A percentile compares a stretch with the other conserved stretches of the same genome.
Evolutionary conservation across 2,113 vertebrate genomes (phyloP).

Genomic region (Mirza zaza): DNA sequence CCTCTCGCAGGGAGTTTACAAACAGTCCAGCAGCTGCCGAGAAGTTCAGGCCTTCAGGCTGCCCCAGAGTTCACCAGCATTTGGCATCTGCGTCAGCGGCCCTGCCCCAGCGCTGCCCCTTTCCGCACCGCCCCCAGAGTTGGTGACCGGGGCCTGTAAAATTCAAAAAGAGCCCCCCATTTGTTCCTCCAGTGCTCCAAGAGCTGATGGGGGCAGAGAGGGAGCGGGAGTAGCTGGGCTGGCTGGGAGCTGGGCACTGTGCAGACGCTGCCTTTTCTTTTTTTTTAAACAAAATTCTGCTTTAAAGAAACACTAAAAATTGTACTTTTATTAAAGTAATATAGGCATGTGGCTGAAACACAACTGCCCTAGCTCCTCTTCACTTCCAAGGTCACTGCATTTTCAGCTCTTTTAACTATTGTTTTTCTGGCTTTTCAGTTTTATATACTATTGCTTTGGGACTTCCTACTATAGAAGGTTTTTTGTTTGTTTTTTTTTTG

Average conservation of each 20-base stretch:
- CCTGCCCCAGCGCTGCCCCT: not conserved
- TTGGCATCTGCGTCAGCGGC: not conserved
- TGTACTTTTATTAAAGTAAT: not conserved
- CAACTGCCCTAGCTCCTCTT: not conserved
- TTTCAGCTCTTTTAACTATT: not conserved
- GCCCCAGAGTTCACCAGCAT: not conserved
- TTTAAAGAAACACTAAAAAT: not conserved
- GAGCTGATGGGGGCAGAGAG: rapidly evolving
- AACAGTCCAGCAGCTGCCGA: constrained; percentile 59
- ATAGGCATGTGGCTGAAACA: not conserved
- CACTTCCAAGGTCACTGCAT: not conserved
- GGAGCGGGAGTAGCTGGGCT: rapidly evolving
- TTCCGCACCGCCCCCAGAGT: not conserved
- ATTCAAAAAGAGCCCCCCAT: not conserved
- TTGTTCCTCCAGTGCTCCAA: not conserved
- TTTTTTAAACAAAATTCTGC: not conserved
- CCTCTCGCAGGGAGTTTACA: constrained; percentile 71
- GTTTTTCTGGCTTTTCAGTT: too few relatives aligned
- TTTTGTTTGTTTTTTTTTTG: too few relatives aligned
- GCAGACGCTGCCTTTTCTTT: not conserved
- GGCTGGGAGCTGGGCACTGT: not conserved
- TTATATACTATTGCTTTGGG: not conserved
- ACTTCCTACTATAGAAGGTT: not conserved
- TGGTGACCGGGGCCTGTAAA: not conserved
- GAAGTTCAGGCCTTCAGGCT: not conserved